Percentiles rank a stretch among this genome's conserved stretches.
Conservation (phyloP, 2,888 invertebrate species). For the Stegana nigrithorax region DNA sequence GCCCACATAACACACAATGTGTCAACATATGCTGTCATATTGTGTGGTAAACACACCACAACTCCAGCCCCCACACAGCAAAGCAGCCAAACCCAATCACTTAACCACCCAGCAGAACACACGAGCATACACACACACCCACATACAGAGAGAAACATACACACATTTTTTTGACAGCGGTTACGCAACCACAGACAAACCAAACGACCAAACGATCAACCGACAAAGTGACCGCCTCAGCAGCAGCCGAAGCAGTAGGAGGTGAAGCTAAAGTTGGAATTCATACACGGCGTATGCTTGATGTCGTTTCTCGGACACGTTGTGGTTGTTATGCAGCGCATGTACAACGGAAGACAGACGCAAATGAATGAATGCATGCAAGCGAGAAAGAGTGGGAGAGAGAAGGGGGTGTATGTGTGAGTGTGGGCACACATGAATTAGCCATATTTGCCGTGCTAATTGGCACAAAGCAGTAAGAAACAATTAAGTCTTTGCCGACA, state of each 20-base stretch:
- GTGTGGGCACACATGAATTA: too few species aligned
- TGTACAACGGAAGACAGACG: too few species aligned
- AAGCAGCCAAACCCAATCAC: too few species aligned
- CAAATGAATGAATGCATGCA: too few species aligned
- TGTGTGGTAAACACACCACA: not conserved
- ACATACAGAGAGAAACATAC: too few species aligned
- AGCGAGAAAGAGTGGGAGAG: too few species aligned
- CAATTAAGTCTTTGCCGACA: too few species aligned
- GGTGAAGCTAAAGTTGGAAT: not conserved
- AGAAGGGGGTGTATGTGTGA: too few species aligned
- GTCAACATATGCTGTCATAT: not conserved
- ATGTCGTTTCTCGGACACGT: not conserved
- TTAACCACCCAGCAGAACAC: too few species aligned
- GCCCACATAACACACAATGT: not conserved
- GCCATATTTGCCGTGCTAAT: not conserved
- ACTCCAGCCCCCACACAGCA: too few species aligned
- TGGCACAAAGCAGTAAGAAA: not conserved
- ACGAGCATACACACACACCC: too few species aligned
- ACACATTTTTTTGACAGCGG: slow-evolving; percentile 1
- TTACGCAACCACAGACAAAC: not conserved
- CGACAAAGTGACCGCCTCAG: not conserved
- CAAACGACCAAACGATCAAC: not conserved
- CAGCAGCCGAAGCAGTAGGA: too few species aligned
- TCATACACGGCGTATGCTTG: slow-evolving; percentile 5
- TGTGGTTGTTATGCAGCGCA: not conserved